A percentile compares a stretch with the other conserved stretches of the same genome.
Evolutionary conservation across 2,797 vertebrate genomes (phyloP).

Genomic region (Enteromius treurensis): DNA sequence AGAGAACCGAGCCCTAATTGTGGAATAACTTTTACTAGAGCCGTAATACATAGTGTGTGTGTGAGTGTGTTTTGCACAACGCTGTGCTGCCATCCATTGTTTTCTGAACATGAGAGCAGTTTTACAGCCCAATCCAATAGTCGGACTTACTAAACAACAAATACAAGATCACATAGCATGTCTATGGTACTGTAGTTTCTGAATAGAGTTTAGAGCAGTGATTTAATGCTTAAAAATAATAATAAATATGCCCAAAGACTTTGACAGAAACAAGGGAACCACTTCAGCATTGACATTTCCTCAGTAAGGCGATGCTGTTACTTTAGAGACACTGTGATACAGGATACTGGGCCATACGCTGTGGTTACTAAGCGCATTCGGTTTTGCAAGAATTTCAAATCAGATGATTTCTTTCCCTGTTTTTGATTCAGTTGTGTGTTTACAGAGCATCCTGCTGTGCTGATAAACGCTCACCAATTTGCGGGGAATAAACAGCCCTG

Average conservation of each 20-base stretch:
- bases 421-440: conserved; percentile 54
- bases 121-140: conserved; percentile 1
- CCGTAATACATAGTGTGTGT: neutral
- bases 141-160: conserved; percentile 6
- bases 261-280: neutral
- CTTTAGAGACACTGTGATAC: conserved; percentile 7
- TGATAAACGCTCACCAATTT: conserved; percentile 74
- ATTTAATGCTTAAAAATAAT: neutral
- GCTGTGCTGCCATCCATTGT: conserved; percentile 28
- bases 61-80: conserved; percentile 17
- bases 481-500: conserved; percentile 74
- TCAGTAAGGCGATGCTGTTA: neutral
- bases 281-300: neutral
- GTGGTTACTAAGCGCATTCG: conserved; percentile 11
- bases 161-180: neutral
- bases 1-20: neutral
- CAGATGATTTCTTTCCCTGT: conserved; percentile 50
- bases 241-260: neutral
- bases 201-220: neutral
- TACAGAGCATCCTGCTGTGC: conserved; percentile 68
- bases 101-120: conserved; percentile 31
- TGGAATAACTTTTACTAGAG: neutral
- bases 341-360: neutral
- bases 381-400: conserved; percentile 50
- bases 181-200: neutral